A percentile compares a stretch with the other conserved stretches of the same genome.
These are phyloP conservation scores for Synanthedon myopaeformis DNA, from an alignment of 2,888 invertebrate genomes.

Conservation along the genomic window DNA sequence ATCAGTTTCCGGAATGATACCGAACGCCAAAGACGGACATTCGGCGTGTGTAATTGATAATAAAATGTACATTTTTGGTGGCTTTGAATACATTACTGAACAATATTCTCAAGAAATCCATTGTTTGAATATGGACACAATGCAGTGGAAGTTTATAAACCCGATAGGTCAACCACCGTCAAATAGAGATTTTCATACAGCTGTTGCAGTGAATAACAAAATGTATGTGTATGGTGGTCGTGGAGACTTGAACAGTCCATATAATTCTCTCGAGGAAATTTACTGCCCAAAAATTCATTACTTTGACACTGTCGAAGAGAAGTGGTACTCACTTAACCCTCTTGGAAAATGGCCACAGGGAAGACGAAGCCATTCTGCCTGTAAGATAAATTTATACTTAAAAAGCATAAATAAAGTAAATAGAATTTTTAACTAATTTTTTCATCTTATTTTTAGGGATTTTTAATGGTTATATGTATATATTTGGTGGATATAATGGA, in stretches of 20 bases:
- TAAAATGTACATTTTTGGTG: constrained; percentile 91
- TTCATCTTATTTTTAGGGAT: constrained; percentile 73
- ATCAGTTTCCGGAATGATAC: constrained; percentile 75
- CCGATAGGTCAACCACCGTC: constrained; percentile 75
- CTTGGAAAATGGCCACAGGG: constrained; percentile 80
- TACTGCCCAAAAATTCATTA: constrained; percentile 84
- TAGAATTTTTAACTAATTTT: not conserved
- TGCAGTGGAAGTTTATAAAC: constrained; percentile 77
- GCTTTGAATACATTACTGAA: constrained; percentile 87
- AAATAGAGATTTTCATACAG: constrained; percentile 90
- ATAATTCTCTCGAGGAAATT: constrained; percentile 73
- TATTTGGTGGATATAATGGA: constrained; percentile 93
- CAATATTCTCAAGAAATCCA: constrained; percentile 85
- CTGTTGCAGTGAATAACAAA: constrained; percentile 78
- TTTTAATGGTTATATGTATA: constrained; percentile 80
- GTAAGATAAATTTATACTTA: constrained; percentile 61
- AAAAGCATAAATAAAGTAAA: too few relatives aligned
- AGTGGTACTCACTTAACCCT: constrained; percentile 75
- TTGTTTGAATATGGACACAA: constrained; percentile 77
- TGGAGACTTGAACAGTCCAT: constrained; percentile 74
- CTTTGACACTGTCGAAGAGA: constrained; percentile 76
- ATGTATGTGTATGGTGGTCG: constrained; percentile 95
- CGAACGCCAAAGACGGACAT: constrained; percentile 91
- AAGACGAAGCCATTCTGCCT: constrained; percentile 91
- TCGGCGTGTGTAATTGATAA: constrained; percentile 84